phyloP scores from a whole-genome alignment of 2,797 vertebrate species.

The Xyrichtys novacula region DNA sequence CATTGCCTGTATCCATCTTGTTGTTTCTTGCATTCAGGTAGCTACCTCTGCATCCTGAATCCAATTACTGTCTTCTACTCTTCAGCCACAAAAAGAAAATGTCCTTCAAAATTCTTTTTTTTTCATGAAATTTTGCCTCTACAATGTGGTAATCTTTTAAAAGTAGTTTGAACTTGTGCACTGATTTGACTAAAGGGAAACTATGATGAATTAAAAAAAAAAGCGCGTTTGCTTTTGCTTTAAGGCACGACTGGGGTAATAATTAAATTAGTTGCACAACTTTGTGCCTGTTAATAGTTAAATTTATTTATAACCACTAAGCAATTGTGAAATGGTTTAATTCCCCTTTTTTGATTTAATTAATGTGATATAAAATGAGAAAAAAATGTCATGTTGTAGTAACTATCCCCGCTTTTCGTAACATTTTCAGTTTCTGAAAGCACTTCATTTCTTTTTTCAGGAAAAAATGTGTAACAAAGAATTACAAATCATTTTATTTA shows the following conservation, averaged over 20 bases:
- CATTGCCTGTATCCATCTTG: constrained; percentile 86
- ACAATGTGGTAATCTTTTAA: constrained; percentile 81
- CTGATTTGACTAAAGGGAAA: constrained; percentile 96
- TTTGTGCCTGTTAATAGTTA: constrained; percentile 77
- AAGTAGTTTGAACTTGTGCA: constrained; percentile 89
- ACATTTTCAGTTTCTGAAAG: constrained; percentile 81
- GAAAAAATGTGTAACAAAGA: constrained; percentile 80
- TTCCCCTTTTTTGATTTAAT: constrained; percentile 74
- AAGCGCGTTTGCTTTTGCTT: constrained; percentile 68
- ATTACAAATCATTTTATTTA: constrained; percentile 83
- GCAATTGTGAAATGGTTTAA: constrained; percentile 77
- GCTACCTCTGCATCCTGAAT: constrained; percentile 86
- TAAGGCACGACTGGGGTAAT: constrained; percentile 73
- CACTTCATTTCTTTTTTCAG: constrained; percentile 85
- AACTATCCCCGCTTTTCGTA: constrained; percentile 66
- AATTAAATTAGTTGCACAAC: constrained; percentile 73
- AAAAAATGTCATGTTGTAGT: constrained; percentile 66
- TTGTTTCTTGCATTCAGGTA: constrained; percentile 87
- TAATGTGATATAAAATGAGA: constrained; percentile 73
- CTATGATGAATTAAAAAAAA: constrained; percentile 76
- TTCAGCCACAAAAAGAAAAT: constrained; percentile 81
- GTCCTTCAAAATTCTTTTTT: constrained; percentile 78
- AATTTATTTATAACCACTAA: constrained; percentile 88
- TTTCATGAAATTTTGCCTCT: constrained; percentile 83
- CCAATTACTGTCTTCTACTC: constrained; percentile 83